These are phyloP conservation scores for Branchinecta lindahli DNA, from an alignment of 1,140 invertebrate genomes.

Conservation along the genomic window DNA sequence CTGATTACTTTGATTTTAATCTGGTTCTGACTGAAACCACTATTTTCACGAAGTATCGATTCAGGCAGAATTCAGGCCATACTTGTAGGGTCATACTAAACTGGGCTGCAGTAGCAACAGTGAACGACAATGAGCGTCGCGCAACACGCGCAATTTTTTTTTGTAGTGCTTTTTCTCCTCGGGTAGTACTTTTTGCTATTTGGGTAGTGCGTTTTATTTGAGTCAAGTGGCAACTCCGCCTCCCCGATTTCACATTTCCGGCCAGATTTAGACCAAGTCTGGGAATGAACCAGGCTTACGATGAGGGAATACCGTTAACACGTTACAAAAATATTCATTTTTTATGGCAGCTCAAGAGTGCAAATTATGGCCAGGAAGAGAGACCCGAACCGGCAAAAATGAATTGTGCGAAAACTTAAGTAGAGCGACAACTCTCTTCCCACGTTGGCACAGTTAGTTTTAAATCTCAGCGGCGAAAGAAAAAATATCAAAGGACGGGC, in stretches of 20 bases:
- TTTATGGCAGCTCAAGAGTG: not conserved
- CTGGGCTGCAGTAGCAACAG: too few relatives aligned
- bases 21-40: too few relatives aligned
- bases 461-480: too few relatives aligned
- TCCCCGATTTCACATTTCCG: not conserved
- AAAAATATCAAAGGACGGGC: not conserved
- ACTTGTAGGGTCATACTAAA: too few relatives aligned
- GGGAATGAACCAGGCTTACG: not conserved
- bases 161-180: not conserved
- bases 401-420: not conserved
- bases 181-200: not conserved
- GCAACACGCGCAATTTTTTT: too few relatives aligned
- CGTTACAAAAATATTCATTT: not conserved
- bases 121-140: too few relatives aligned
- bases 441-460: not conserved
- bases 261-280: not conserved
- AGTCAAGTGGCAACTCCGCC: not conserved
- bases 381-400: not conserved
- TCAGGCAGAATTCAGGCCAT: too few relatives aligned
- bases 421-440: not conserved
- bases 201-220: not conserved
- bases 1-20: too few relatives aligned
- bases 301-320: not conserved
- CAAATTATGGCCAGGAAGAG: conserved; percentile 3
- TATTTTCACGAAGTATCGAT: too few relatives aligned